A percentile compares a stretch with the other conserved stretches of the same genome.
These are phyloP conservation scores for Trachemys scripta DNA, from an alignment of 2,113 vertebrate species.

Conservation along the genomic window DNA sequence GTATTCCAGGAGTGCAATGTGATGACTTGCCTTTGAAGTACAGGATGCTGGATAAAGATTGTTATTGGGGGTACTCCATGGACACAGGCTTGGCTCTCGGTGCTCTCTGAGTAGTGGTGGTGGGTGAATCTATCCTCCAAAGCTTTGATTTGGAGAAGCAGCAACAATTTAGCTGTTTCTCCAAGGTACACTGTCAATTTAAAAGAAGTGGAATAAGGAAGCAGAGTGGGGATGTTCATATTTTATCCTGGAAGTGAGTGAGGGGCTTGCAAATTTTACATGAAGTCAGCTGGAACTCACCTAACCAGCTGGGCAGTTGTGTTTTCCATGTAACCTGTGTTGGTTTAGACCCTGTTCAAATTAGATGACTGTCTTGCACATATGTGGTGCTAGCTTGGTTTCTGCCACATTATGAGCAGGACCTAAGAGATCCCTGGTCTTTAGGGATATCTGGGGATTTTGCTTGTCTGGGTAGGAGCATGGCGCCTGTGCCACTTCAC, in stretches of 20 bases:
- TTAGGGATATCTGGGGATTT: background rate
- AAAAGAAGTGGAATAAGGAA: background rate
- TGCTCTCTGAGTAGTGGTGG: background rate
- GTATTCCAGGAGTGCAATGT: rapidly evolving
- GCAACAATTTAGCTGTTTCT: background rate
- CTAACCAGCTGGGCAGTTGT: background rate
- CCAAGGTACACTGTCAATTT: background rate
- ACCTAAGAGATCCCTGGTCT: background rate
- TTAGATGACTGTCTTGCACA: background rate
- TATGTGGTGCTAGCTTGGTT: background rate
- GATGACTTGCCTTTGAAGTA: background rate
- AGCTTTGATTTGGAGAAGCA: background rate
- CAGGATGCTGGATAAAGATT: background rate
- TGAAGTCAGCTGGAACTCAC: background rate
- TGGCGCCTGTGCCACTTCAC: background rate
- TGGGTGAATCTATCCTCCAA: background rate
- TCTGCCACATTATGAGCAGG: background rate
- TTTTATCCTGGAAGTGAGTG: background rate
- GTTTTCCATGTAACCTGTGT: background rate
- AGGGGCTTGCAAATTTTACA: background rate
- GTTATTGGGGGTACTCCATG: background rate
- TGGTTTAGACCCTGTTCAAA: background rate
- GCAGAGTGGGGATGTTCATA: background rate
- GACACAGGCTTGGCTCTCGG: background rate
- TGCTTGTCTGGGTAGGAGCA: background rate